Percentiles rank a stretch among this genome's conserved stretches.
Conservation (phyloP, 2,888 invertebrate species). For the Melieria picta region DNA sequence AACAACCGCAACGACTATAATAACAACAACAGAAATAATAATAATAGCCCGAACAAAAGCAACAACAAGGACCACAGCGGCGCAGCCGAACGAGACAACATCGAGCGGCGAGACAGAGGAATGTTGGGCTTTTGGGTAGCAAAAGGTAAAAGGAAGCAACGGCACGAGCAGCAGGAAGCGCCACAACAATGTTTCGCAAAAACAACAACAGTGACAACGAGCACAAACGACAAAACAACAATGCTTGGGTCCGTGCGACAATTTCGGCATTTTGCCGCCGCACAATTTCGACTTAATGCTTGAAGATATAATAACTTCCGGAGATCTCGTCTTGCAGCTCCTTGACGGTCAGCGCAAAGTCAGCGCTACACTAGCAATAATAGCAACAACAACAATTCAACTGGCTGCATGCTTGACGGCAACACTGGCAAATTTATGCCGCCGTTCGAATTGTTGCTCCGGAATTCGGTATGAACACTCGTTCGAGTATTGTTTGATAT, state of each 20-base stretch:
- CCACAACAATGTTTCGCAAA: constrained; percentile 7
- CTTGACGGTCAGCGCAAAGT: too few relatives aligned
- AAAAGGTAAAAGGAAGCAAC: too few relatives aligned
- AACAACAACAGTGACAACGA: constrained; percentile 19
- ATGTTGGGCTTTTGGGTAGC: too few relatives aligned
- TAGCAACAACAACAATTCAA: too few relatives aligned
- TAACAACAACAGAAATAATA: constrained; percentile 20
- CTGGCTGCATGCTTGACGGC: too few relatives aligned
- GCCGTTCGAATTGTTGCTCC: too few relatives aligned
- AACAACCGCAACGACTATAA: constrained; percentile 46
- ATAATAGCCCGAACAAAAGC: constrained; percentile 34
- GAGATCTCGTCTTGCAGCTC: constrained; percentile 49
- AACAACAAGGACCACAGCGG: constrained; percentile 40
- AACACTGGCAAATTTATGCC: too few relatives aligned
- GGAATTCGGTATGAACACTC: too few relatives aligned
- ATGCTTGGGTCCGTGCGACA: constrained; percentile 9
- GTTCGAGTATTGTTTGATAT: too few relatives aligned
- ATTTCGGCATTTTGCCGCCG: constrained; percentile 26
- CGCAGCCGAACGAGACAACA: constrained; percentile 27
- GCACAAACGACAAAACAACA: not conserved
- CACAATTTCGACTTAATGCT: constrained; percentile 51
- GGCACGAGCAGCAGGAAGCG: constrained; percentile 3
- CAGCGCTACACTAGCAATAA: too few relatives aligned
- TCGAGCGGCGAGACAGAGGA: not conserved
- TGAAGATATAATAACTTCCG: constrained; percentile 65